These are phyloP conservation scores for Stictocephala bisonia DNA, from an alignment of 2,888 invertebrate genomes.

Conservation along the genomic window DNA sequence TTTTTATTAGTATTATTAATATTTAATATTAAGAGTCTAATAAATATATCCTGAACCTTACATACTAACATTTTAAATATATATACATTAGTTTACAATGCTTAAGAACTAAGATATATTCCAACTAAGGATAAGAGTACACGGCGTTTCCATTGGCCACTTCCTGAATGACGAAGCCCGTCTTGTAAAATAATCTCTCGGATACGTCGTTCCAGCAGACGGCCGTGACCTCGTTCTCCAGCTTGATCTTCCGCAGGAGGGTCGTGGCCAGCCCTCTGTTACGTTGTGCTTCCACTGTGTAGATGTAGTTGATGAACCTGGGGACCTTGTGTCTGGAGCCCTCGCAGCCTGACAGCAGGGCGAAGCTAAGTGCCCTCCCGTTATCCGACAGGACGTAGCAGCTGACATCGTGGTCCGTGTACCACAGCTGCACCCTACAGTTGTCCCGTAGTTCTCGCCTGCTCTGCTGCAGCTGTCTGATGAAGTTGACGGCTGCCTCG, in stretches of 20 bases:
- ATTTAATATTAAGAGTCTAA: no score
- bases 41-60: no score
- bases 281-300: conserved; percentile 26
- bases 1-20: no score
- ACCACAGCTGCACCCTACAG: conserved; percentile 17
- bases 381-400: conserved; percentile 10
- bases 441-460: conserved; percentile 19
- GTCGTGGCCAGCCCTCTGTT: conserved; percentile 11
- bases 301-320: conserved; percentile 21
- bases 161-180: conserved; percentile 16
- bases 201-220: conserved; percentile 33
- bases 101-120: no score
- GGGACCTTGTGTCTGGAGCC: not conserved
- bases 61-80: no score
- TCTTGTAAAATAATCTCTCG: conserved; percentile 21
- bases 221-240: conserved; percentile 7
- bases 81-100: no score
- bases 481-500: not conserved
- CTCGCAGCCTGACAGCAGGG: conserved; percentile 3
- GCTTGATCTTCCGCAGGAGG: conserved; percentile 1
- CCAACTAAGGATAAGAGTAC: conserved; percentile 12
- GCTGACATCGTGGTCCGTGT: conserved; percentile 18
- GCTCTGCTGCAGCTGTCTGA: not conserved
- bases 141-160: conserved; percentile 10
- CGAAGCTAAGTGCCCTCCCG: conserved; percentile 9